Percentiles rank a stretch among this genome's conserved stretches.
These are phyloP conservation scores for Labia minor DNA, from an alignment of 2,888 invertebrate species.

Conservation along the genomic window DNA sequence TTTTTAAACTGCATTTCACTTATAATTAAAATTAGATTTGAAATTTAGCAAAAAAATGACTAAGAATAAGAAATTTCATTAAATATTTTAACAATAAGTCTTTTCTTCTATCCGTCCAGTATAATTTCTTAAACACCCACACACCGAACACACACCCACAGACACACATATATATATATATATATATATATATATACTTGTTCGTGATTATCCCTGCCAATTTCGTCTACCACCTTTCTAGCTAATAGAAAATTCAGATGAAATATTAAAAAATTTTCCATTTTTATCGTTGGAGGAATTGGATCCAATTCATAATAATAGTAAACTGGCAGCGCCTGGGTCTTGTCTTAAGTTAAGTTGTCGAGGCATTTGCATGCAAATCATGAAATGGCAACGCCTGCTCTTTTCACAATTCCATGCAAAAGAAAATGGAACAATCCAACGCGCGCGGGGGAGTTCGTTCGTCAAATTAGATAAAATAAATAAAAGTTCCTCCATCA, in stretches of 20 bases:
- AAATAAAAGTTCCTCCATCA: not conserved
- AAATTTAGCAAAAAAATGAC: not conserved
- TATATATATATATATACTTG: too few species aligned
- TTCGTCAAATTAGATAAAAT: constrained; percentile 2
- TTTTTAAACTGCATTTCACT: too few species aligned
- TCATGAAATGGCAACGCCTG: not conserved
- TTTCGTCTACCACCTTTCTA: not conserved
- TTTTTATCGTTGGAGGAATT: constrained; percentile 6
- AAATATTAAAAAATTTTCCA: constrained; percentile 7
- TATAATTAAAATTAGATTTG: too few species aligned
- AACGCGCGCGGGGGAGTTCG: not conserved
- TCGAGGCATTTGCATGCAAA: not conserved
- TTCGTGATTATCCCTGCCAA: not conserved
- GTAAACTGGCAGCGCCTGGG: not conserved
- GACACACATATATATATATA: too few species aligned
- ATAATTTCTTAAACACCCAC: too few species aligned
- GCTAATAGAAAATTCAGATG: constrained; percentile 8
- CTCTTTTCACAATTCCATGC: constrained; percentile 1
- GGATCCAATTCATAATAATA: constrained; percentile 13
- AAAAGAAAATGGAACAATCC: constrained; percentile 1
- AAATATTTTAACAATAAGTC: not conserved
- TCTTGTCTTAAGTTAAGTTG: not conserved
- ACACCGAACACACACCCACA: too few species aligned
- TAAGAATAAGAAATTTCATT: not conserved
- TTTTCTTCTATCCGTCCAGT: too few species aligned